Evolutionary conservation across 2,113 vertebrate species (phyloP).

Genomic region (Cynoglossus semilaevis): DNA sequence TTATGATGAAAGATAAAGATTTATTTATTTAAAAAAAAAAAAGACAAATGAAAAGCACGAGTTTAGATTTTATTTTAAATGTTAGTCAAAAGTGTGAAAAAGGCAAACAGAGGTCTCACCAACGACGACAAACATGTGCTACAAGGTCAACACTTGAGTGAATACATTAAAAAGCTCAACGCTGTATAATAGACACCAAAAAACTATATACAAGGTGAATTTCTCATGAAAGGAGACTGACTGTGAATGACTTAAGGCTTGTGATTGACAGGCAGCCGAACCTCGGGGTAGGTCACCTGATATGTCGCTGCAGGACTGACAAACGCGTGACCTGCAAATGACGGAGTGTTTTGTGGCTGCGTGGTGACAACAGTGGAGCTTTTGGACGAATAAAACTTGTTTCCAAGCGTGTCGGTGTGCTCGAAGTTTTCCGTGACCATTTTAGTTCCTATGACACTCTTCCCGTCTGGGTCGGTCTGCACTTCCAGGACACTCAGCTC

Average conservation of each 20-base stretch:
- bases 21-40: background rate
- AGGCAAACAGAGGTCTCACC: slow-evolving; percentile 1
- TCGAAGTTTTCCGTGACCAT: slow-evolving; percentile 81
- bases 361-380: slow-evolving; percentile 79
- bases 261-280: slow-evolving; percentile 62
- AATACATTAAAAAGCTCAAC: slow-evolving; percentile 3
- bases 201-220: slow-evolving; percentile 13
- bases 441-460: slow-evolving; percentile 71
- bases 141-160: background rate
- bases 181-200: background rate
- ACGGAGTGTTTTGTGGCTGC: slow-evolving; percentile 71
- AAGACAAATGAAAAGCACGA: background rate
- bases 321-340: slow-evolving; percentile 41
- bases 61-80: background rate
- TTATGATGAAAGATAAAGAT: slow-evolving; percentile 39
- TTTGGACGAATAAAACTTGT: slow-evolving; percentile 76
- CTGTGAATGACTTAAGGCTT: slow-evolving; percentile 31
- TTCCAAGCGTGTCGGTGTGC: slow-evolving; percentile 79
- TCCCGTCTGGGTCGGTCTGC: slow-evolving; percentile 70
- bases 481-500: slow-evolving; percentile 82
- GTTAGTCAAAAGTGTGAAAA: slow-evolving; percentile 4
- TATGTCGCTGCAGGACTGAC: slow-evolving; percentile 53
- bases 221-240: background rate
- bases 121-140: slow-evolving; percentile 2
- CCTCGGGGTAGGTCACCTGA: slow-evolving; percentile 71